phyloP scores from a whole-genome alignment of 2,888 invertebrate species.

The Cinara cedri region DNA sequence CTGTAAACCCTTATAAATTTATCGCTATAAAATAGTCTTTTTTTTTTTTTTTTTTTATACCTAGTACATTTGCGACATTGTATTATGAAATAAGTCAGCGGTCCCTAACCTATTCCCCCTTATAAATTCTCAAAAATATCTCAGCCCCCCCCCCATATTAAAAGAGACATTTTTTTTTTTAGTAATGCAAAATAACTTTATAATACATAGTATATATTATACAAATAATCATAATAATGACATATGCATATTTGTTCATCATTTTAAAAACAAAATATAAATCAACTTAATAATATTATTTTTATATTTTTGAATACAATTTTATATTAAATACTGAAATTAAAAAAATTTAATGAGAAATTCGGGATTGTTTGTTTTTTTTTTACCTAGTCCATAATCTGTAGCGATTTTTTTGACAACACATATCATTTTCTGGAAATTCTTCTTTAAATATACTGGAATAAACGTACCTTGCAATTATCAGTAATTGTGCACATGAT shows the following conservation, averaged over 20 bases:
- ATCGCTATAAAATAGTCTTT: too few species aligned
- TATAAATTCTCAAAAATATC: too few species aligned
- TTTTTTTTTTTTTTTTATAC: too few species aligned
- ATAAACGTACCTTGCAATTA: conserved; percentile 28
- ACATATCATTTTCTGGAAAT: conserved; percentile 19
- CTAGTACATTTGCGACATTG: too few species aligned
- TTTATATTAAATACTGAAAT: conserved; percentile 6
- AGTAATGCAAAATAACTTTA: too few species aligned
- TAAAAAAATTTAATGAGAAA: conserved; percentile 7
- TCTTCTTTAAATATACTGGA: conserved; percentile 11
- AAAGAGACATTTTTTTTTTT: too few species aligned
- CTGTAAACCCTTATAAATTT: too few species aligned
- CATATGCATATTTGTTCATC: background rate
- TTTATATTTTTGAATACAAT: conserved; percentile 14
- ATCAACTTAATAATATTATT: conserved; percentile 5
- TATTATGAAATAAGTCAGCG: too few species aligned
- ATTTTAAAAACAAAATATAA: conserved; percentile 9
- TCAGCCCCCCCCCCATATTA: too few species aligned
- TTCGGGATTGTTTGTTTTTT: conserved; percentile 1
- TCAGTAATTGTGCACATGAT: conserved; percentile 11
- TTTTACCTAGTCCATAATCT: background rate
- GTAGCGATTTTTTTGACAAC: background rate
- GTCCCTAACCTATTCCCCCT: too few species aligned
- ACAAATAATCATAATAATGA: too few species aligned
- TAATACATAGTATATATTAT: too few species aligned